Evolutionary conservation across 2,797 vertebrate genomes (phyloP).

Genomic region (Esox masquinongy): DNA sequence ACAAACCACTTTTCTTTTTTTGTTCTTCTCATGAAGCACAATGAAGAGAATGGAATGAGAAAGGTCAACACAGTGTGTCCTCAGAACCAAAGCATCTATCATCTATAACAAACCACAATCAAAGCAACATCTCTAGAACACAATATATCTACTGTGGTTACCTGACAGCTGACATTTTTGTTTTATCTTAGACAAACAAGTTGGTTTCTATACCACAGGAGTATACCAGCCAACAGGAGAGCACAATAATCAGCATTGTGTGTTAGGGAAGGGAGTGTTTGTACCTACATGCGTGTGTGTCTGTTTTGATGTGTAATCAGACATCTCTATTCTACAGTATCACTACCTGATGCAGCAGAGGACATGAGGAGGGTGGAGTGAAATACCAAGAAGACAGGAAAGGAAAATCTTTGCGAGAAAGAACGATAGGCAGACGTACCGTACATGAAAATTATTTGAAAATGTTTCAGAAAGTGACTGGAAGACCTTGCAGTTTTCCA

Average conservation of each 20-base stretch:
- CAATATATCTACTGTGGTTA: background rate
- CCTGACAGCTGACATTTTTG: background rate
- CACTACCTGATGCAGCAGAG: background rate
- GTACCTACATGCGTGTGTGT: background rate
- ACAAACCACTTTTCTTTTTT: background rate
- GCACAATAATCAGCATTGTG: background rate
- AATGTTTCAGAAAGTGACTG: background rate
- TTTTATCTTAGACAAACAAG: background rate
- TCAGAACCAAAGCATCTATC: background rate
- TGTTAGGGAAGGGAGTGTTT: background rate
- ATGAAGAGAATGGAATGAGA: background rate
- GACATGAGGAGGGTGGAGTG: background rate
- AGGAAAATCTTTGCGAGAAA: background rate
- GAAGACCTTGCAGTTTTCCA: constrained; percentile 17
- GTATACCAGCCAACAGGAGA: background rate
- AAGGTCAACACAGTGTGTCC: background rate
- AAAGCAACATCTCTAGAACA: background rate
- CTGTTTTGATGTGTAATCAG: constrained; percentile 1
- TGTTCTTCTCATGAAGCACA: background rate
- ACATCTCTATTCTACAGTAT: background rate
- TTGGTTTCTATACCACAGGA: background rate
- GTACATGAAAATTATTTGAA: background rate
- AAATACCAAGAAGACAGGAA: background rate
- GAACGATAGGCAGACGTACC: background rate
- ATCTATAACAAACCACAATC: background rate